Evolutionary conservation across 64 coral and sea anemone genomes (phyloP).

Genomic region (Stylophora pistillata): DNA sequence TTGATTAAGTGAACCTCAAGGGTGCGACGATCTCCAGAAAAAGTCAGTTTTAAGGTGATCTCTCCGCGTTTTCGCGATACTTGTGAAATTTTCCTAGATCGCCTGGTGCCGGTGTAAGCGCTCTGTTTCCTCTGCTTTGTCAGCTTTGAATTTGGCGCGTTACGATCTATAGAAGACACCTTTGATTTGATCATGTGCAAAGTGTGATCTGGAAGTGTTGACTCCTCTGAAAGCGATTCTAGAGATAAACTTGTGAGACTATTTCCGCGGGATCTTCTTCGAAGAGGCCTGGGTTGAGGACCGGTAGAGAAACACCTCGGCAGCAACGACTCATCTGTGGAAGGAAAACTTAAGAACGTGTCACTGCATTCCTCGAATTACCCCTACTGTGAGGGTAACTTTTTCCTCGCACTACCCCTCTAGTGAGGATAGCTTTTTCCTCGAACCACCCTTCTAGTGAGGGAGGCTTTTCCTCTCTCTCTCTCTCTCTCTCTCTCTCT

Average conservation of each 20-base stretch:
- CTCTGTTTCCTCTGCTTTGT: not conserved
- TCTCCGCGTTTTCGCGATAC: conserved; percentile 31
- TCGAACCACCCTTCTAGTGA: too few species aligned
- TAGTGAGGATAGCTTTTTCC: too few species aligned
- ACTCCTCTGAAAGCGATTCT: not conserved
- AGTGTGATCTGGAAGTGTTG: not conserved
- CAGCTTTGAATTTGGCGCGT: not conserved
- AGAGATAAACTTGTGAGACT: not conserved
- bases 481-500: too few species aligned
- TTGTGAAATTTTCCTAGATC: not conserved
- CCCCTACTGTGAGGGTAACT: too few species aligned
- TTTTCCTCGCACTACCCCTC: too few species aligned
- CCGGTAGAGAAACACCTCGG: not conserved
- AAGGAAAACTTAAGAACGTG: not conserved
- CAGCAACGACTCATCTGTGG: not conserved
- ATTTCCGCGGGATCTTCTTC: not conserved
- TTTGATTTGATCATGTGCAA: conserved; percentile 8
- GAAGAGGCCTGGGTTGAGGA: not conserved
- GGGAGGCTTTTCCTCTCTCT: too few species aligned
- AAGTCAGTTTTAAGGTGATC: conserved; percentile 55
- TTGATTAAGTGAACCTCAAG: conserved; percentile 80
- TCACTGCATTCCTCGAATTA: too few species aligned
- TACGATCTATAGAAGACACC: conserved; percentile 13
- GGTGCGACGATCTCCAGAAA: conserved; percentile 22
- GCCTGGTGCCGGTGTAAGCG: not conserved